Base-by-base conservation (phyloP, 2,888 invertebrate genomes). In the Folsomia manolachei region DNA sequence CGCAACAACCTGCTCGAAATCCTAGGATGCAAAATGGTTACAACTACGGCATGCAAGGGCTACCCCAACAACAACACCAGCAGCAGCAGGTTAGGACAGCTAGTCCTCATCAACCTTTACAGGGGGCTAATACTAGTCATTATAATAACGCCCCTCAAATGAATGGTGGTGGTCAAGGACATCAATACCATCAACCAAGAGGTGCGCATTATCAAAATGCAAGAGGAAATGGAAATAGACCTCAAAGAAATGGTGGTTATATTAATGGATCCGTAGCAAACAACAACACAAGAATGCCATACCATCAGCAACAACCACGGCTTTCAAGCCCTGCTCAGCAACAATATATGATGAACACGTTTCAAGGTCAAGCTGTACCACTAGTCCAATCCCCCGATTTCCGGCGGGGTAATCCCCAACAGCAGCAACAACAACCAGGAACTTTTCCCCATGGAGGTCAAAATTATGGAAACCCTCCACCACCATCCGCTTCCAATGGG, bases 211-310 rank as follows among this genome's bases (percentile, higher is more conserved):
- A 64, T 26, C 64, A 64, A 64, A 64, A 19, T 26, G 7, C 26
- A 18, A 18, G 25, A n/a, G 71, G 75, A 14, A 62, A 75, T 61
- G 75, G 77, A 66, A 72, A 74, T 25, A 68, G 75, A 53, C 77
- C 73, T 27, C 77, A 73, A 60, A 72, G 75, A 24, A 73, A 74
- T 65, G 75, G 74, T 65, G 75, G 73, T 26, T 75, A 75, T 65
- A 74, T 75, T 67, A 77, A 75, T 66, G 77, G 77, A 56, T 73
- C 74, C 69, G 71, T 75, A 67, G 77, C 72, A 23, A 79, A 79
- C 65, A 78, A 78, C 62, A 79, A 77, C 75, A 73, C 66, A 66
- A 51, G 79, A 52, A 71, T 79, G 72, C 72, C 79, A 53, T 79
- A 75, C 73, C 76, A 72, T 64, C 75, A 75, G 61, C 73, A 70